Base-by-base conservation (phyloP, 2,797 vertebrate species). In the Thamnophis elegans region DNA sequence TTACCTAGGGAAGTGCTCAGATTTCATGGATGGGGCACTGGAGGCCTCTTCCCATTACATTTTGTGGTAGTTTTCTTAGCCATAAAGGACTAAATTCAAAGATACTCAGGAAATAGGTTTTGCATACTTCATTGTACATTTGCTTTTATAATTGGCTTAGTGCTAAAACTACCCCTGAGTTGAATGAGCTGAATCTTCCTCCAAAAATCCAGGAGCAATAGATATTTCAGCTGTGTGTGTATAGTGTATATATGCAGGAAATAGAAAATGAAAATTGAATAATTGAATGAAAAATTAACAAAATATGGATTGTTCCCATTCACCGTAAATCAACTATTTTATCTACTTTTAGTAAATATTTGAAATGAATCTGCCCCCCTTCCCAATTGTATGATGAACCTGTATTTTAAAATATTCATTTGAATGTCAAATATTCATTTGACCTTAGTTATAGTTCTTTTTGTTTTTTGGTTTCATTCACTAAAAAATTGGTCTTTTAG, bases 221-320 rank as follows among this genome's bases (percentile, higher is more conserved):
- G 92, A 94, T 94, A 94, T 82, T 93, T 96, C 91, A 94, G 62
- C 47, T 51, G 47, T 7, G 56, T 20, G 92, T 11, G 0, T 82
- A 36, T 78, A n/a, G 11, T 65, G 28, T 42, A 11, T 42, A 95
- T 94, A 73, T 68, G n/a, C 14, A 73, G 65, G 65, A 68, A 68
- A 68, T 18, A 68, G 5, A 36, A 54, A 11, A 18, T 65, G 53
- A 88, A 95, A 95, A 95, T 96, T 96, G 94, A 56, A 92, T 91
- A 95, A 95, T 96, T 95, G 96, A 95, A 56, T 93, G 90, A 95
- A 95, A 65, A 95, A 95, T 95, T 90, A 93, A 22, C 9, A 82
- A 47, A 82, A 82, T 82, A 47, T 47, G 36, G 73, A 47, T 47
- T 25, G 36, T 47, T 47, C 36, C 10, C 36, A 20, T 82, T 82